Conservation (phyloP, 1,140 invertebrate species). For the Pseudoatta argentina region DNA sequence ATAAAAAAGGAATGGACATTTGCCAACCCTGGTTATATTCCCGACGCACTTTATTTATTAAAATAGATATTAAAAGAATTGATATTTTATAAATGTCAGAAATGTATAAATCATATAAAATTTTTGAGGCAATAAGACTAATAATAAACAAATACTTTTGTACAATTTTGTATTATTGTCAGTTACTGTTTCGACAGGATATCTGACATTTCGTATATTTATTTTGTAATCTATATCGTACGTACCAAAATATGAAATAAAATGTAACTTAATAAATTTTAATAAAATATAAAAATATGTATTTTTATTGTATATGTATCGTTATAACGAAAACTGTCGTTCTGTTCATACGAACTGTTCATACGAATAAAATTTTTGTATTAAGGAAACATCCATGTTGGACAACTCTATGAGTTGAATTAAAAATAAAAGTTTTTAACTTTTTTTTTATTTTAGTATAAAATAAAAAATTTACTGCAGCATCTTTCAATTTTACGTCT, state of each 20-base stretch:
- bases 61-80: conserved; percentile 10
- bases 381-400: too few species aligned
- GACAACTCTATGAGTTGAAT: too few species aligned
- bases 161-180: conserved; percentile 19
- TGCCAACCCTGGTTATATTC: neutral
- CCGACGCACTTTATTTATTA: conserved; percentile 48
- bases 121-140: neutral
- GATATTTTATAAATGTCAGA: conserved; percentile 3
- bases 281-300: conserved; percentile 4
- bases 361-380: too few species aligned
- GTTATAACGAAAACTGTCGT: neutral
- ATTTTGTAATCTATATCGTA: conserved; percentile 17
- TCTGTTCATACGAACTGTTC: too few species aligned
- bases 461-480: too few species aligned
- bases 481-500: too few species aligned
- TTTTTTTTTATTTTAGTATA: too few species aligned
- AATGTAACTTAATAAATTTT: conserved; percentile 54
- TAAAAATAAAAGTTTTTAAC: too few species aligned
- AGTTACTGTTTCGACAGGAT: neutral
- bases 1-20: too few species aligned
- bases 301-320: neutral
- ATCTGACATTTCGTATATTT: conserved; percentile 9
- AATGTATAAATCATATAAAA: conserved; percentile 12
- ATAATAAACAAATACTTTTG: conserved; percentile 11
- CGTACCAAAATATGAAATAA: neutral